These are phyloP conservation scores for Crypturellus undulatus DNA, from an alignment of 2,113 vertebrate genomes.

Conservation along the genomic window DNA sequence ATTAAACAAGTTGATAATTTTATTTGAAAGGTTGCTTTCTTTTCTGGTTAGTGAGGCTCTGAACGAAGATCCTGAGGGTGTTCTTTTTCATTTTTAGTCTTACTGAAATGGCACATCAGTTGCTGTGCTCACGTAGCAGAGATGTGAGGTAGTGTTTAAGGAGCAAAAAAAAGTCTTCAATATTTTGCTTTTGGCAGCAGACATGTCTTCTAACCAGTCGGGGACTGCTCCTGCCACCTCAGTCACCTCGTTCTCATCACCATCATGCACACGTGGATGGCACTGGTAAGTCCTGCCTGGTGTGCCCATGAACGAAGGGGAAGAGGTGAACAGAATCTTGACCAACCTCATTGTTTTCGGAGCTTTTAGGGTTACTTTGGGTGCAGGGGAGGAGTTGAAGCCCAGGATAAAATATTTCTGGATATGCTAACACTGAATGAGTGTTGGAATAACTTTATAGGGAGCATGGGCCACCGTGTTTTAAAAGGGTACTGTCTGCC, in stretches of 20 bases:
- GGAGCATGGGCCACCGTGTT: not conserved
- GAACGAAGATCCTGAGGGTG: not conserved
- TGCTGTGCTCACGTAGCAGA: not conserved
- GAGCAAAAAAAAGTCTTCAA: not conserved
- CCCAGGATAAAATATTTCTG: not conserved
- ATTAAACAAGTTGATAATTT: not conserved
- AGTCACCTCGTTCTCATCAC: not conserved
- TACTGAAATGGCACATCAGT: not conserved
- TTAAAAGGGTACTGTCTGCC: not conserved
- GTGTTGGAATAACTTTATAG: not conserved
- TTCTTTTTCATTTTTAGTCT: not conserved
- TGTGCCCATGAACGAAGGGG: not conserved
- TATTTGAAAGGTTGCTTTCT: not conserved
- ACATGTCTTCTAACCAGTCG: not conserved
- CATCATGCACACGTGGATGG: not conserved
- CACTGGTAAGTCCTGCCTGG: not conserved
- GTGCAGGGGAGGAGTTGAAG: not conserved
- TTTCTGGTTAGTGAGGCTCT: not conserved
- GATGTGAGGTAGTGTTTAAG: not conserved
- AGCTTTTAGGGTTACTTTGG: not conserved
- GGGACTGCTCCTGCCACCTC: not conserved
- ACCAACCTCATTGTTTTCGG: not conserved
- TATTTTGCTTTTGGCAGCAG: not conserved
- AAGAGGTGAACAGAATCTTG: not conserved
- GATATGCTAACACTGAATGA: fast-evolving